Evolutionary conservation across 2,113 vertebrate species (phyloP).

Genomic region (Heliornis fulica): DNA sequence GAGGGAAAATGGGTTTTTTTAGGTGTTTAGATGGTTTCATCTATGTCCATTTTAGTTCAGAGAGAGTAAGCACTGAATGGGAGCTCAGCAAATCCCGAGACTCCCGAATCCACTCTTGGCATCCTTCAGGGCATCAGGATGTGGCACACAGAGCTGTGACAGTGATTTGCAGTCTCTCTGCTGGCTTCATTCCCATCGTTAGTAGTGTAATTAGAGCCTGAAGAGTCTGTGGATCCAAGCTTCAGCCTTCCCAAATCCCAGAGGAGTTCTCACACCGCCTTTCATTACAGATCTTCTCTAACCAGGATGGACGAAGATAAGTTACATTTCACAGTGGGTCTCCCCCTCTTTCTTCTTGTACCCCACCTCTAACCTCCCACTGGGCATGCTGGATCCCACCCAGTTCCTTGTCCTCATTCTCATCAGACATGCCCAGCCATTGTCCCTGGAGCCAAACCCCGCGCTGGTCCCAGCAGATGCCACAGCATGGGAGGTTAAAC

Average conservation of each 20-base stretch:
- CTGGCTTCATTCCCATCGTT: not conserved
- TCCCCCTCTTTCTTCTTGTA: not conserved
- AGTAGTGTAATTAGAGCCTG: not conserved
- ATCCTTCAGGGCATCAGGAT: not conserved
- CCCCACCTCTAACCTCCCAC: not conserved
- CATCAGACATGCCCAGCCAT: not conserved
- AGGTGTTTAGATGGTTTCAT: too few relatives aligned
- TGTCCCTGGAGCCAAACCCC: not conserved
- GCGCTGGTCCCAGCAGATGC: not conserved
- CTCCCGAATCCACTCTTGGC: not conserved
- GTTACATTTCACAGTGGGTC: not conserved
- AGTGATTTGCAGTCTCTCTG: not conserved
- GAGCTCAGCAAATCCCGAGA: not conserved
- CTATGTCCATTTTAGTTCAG: too few relatives aligned
- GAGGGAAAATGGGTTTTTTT: too few relatives aligned
- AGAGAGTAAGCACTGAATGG: not conserved
- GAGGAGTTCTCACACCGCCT: not conserved
- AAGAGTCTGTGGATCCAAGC: not conserved
- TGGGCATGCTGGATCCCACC: not conserved
- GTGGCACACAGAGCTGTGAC: not conserved
- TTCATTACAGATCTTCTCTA: not conserved
- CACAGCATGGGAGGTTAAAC: conserved; percentile 16
- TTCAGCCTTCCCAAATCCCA: not conserved
- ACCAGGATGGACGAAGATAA: not conserved
- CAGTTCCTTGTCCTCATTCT: not conserved